Evolutionary conservation across 2,113 vertebrate genomes (phyloP), one percentile per base, ranked within the genome.

Genomic region (Limnothrissa miodon): DNA sequence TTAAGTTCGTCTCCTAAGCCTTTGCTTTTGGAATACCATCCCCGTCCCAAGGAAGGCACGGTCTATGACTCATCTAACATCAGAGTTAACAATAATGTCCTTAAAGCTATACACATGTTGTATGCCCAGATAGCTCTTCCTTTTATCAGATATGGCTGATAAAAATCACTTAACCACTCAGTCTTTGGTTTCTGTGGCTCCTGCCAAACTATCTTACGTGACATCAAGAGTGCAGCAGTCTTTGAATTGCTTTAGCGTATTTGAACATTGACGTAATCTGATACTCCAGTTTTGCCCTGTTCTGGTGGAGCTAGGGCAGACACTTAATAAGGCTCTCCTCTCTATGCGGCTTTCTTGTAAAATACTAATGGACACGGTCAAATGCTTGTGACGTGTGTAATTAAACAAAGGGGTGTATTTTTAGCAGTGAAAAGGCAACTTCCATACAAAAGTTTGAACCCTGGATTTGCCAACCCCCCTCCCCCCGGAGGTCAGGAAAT

Each of bases 171-270:
- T 13, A 36, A 17, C 66, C 66, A 74, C 66, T 39, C 66, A 36
- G 66, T 74, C 13, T 33, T 74, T 36, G 66, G 33, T 74, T 74
- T 74, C 66, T 74, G 29, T 74, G 11, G 66, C 66, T 74, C 66
- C 66, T 74, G 66, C 66, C 66, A 74, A 74, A 29, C 66, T 74
- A 74, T 74, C 66, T 74, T 36, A 74, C 66, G 29, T 74, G 66
- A 29, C 66, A 74, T 74, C 66, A 74, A 36, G 66, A 74, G 29
- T 15, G 66, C 66, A 17, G 25, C 66, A 74, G 66, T 74, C 66
- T 74, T 33, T 74, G 66, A 74, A 33, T 33, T 33, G 29, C 66
- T 74, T 74, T 36, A 33, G 15, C 66, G 29, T 74, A 39, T 74
- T 74, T 74, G 66, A 39, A 74, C 66, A 36, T 11, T 74, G 66